Base-by-base conservation (phyloP, 1,140 invertebrate species). In the Octopus bimaculoides region DNA sequence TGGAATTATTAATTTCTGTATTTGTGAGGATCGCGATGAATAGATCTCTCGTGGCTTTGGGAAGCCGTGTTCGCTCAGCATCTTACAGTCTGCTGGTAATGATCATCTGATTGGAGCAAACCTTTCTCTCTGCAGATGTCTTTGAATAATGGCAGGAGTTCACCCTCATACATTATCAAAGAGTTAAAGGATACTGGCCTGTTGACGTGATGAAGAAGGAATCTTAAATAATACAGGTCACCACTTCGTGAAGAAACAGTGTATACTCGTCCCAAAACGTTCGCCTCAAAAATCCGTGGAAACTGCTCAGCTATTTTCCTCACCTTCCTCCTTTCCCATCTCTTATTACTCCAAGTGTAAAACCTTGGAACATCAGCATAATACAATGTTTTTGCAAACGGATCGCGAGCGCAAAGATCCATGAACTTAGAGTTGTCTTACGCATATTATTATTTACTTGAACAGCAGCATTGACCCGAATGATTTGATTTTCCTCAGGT, bases 311-410 rank as follows among this genome's bases (percentile, higher is more conserved):
- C 73, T 17, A 2, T 74, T 52, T 74, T 74, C 20, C 73, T 4
- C 10, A 4, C 20, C 73, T 74, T 74, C 73, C 73, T 74, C 41
- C 73, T 74, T 74, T 74, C 12, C 73, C 41, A 74, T 17, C 41
- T 74, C 12, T 74, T 74, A 74, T 74, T 74, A 20, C 20, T 74
- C 4, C 73, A 74, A 10, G 20, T 4, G 20, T 74, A 74, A 74
- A 17, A 74, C 4, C 20, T 74, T n/a, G 73, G 10, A 0, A 74
- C n/a, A 66, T 66, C 61, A 3, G 61, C n/a, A n/a, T 66, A 66
- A 66, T 66, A 66, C 61, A 66, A n/a, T 66, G 61, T 66, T 66
- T n/a, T 66, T 66, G 61, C 61, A 66, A 66, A 66, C n/a, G 61
- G 1, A 66, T 66, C n/a, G 10, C 61, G 61, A 66, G 61, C 10